Percentiles rank a stretch among this genome's conserved stretches.
Evolutionary conservation across 2,888 invertebrate genomes (phyloP).

Genomic region (Vesta saturnalis): DNA sequence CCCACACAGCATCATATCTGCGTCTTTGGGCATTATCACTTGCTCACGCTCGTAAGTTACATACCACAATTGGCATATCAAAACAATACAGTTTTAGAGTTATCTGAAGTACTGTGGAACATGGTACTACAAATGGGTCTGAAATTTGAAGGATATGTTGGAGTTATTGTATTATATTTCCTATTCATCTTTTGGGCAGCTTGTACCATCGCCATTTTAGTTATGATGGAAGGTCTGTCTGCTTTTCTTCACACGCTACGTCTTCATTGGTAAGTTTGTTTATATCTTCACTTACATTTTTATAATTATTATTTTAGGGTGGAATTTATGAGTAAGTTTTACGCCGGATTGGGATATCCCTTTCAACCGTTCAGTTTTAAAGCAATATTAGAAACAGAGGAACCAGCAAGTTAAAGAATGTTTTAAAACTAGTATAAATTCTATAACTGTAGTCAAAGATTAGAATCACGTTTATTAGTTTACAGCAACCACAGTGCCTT

Average conservation of each 20-base stretch:
- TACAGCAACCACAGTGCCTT: background rate
- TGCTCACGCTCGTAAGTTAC: conserved; percentile 66
- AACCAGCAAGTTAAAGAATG: background rate
- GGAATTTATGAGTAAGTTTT: conserved; percentile 82
- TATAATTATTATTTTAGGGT: conserved; percentile 66
- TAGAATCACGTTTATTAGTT: background rate
- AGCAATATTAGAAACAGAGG: background rate
- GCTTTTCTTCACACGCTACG: conserved; percentile 90
- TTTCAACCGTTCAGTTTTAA: conserved; percentile 78
- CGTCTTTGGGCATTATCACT: conserved; percentile 16
- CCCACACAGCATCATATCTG: conserved; percentile 14
- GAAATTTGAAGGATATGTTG: conserved; percentile 54
- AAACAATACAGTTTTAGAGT: conserved; percentile 62
- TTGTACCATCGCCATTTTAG: conserved; percentile 82
- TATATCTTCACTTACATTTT: background rate
- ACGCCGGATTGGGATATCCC: conserved; percentile 71
- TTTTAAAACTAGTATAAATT: background rate
- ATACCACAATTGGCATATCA: background rate
- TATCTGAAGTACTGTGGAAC: conserved; percentile 14
- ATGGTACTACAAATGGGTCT: conserved; percentile 29
- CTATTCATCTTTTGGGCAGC: conserved; percentile 82
- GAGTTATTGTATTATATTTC: conserved; percentile 67
- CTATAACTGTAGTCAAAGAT: background rate
- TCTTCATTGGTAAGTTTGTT: conserved; percentile 79
- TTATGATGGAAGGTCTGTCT: conserved; percentile 71